Evolutionary conservation across 2,113 vertebrate genomes (phyloP).

Genomic region (Mionectes macconnelli): DNA sequence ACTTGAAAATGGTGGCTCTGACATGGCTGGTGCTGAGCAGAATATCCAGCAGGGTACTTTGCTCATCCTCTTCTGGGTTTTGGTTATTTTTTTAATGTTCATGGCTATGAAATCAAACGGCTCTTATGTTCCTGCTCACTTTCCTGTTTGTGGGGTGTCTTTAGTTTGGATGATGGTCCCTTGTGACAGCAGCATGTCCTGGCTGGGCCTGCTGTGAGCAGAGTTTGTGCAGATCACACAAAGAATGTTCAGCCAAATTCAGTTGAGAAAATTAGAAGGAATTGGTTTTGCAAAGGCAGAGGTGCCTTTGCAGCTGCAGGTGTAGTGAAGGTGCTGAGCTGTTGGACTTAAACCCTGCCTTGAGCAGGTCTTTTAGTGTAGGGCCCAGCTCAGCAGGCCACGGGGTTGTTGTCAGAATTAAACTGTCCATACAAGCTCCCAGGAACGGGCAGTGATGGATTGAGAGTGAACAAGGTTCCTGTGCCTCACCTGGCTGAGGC

Average conservation of each 20-base stretch:
- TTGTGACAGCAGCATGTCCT: background rate
- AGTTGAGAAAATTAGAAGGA: background rate
- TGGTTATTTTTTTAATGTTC: background rate
- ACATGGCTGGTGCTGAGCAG: background rate
- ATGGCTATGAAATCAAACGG: background rate
- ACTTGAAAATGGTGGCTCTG: background rate
- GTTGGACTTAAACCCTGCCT: background rate
- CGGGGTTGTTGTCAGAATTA: background rate
- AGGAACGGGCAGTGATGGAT: background rate
- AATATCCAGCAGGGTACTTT: background rate
- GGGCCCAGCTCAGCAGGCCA: background rate
- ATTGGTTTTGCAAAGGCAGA: background rate
- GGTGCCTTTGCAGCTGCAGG: background rate
- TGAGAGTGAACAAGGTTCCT: background rate
- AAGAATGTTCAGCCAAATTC: background rate
- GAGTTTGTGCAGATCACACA: background rate
- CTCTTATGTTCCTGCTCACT: background rate
- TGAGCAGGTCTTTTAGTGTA: background rate
- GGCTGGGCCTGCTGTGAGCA: background rate
- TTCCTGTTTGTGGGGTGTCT: background rate
- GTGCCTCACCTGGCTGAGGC: background rate
- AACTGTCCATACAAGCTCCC: too few species aligned
- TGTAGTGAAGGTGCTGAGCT: background rate
- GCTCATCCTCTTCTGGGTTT: background rate
- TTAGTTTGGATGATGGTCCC: background rate